Percentiles rank a stretch among this genome's conserved stretches.
These are phyloP conservation scores for Cyrtorhinus lividipennis DNA, from an alignment of 1,140 invertebrate species.

Conservation along the genomic window DNA sequence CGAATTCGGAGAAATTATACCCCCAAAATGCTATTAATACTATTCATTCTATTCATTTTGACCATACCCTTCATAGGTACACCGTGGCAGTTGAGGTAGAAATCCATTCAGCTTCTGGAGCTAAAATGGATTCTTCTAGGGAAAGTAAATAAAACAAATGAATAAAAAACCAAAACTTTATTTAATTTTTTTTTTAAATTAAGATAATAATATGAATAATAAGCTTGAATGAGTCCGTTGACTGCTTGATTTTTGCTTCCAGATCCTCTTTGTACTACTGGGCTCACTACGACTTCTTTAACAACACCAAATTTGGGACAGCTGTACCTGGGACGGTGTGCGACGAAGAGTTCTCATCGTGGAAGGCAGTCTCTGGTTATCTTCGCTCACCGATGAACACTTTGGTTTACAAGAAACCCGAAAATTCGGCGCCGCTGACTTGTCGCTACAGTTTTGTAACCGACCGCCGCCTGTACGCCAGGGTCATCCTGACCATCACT, in stretches of 20 bases:
- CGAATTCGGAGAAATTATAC: no score
- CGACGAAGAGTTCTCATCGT: slow-evolving; percentile 69
- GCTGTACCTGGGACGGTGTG: slow-evolving; percentile 61
- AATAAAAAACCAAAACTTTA: no score
- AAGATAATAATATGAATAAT: no score
- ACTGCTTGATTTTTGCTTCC: slow-evolving; percentile 17
- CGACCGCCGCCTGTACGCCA: slow-evolving; percentile 57
- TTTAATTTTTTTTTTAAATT: no score
- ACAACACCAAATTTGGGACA: slow-evolving; percentile 68
- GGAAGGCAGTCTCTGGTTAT: slow-evolving; percentile 51
- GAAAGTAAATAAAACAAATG: no score
- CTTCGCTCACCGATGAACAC: slow-evolving; percentile 69
- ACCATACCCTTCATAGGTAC: no score
- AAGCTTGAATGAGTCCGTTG: no score
- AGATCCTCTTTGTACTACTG: slow-evolving; percentile 73
- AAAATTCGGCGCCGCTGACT: slow-evolving; percentile 44
- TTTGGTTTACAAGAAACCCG: slow-evolving; percentile 54
- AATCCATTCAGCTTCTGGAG: no score
- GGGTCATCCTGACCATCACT: slow-evolving; percentile 58
- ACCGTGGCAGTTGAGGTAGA: no score
- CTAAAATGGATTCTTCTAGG: no score
- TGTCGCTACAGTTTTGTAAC: slow-evolving; percentile 73
- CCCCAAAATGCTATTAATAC: no score
- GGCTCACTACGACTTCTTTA: slow-evolving; percentile 86
- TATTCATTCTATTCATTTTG: no score